Percentiles rank a stretch among this genome's conserved stretches.
Evolutionary conservation across 2,888 invertebrate genomes (phyloP).

Genomic region (Nomada fabriciana): DNA sequence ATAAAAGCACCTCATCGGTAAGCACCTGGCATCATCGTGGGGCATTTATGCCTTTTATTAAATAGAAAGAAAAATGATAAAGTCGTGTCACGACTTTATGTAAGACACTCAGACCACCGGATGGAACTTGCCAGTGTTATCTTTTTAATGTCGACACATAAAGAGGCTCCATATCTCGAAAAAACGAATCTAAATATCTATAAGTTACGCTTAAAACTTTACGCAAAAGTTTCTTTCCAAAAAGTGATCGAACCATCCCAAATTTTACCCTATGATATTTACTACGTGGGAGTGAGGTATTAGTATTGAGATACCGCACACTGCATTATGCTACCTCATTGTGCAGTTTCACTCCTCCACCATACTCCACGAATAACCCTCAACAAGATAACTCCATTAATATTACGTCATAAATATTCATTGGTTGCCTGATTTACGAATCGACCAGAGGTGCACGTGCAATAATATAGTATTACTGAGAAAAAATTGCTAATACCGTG

Average conservation of each 20-base stretch:
- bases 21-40: background rate
- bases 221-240: too few relatives aligned
- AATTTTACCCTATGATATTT: background rate
- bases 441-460: constrained; percentile 43
- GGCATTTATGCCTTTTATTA: constrained; percentile 3
- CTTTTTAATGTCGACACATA: too few relatives aligned
- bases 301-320: constrained; percentile 60
- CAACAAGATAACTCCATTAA: constrained; percentile 76
- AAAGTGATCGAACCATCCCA: too few relatives aligned
- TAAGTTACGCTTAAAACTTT: too few relatives aligned
- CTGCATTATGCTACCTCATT: constrained; percentile 75
- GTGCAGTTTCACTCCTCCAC: constrained; percentile 49
- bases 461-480: constrained; percentile 58
- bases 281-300: constrained; percentile 31
- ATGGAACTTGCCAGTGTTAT: too few relatives aligned
- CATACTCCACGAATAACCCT: constrained; percentile 72
- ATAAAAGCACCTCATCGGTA: background rate
- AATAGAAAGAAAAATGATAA: constrained; percentile 30
- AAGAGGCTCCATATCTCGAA: too few relatives aligned
- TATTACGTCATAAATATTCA: constrained; percentile 79
- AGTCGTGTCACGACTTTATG: constrained; percentile 31
- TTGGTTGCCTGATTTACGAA: constrained; percentile 74
- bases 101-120: background rate
- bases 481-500: constrained; percentile 55
- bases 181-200: too few relatives aligned